Conservation (phyloP, 2,888 invertebrate genomes). For the Tipula confusa region DNA sequence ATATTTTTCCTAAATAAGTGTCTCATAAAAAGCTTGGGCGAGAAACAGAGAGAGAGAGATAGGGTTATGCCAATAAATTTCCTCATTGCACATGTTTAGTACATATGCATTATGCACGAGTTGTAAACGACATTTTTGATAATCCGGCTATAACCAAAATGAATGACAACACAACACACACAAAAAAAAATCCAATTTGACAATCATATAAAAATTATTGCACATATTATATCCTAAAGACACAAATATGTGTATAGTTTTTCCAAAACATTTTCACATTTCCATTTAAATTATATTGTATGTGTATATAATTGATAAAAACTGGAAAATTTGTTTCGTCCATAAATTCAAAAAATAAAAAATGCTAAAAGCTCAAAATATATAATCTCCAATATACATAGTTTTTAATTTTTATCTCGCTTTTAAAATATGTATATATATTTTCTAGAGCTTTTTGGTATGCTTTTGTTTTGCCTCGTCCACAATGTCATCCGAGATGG, state of each 20-base stretch:
- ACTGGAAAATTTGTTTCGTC: background rate
- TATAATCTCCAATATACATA: background rate
- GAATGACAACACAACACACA: background rate
- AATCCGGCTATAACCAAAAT: background rate
- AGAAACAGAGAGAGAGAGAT: too few species aligned
- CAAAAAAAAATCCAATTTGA: background rate
- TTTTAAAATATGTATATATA: too few species aligned
- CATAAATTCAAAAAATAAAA: background rate
- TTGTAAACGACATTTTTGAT: background rate
- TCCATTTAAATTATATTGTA: background rate
- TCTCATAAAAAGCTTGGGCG: too few species aligned
- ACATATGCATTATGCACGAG: background rate
- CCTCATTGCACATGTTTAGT: background rate
- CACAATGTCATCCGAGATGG: background rate
- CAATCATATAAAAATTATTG: slow-evolving; percentile 4
- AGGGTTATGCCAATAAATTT: background rate
- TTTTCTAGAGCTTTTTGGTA: background rate
- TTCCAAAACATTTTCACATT: background rate
- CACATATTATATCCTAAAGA: background rate
- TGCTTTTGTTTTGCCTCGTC: background rate
- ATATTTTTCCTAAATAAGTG: background rate
- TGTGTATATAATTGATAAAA: background rate
- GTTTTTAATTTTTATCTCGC: background rate
- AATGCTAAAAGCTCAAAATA: background rate
- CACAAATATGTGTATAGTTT: background rate